Percentiles rank a stretch among this genome's conserved stretches.
Evolutionary conservation across 2,113 vertebrate genomes (phyloP).

Genomic region (Oryzias javanicus): DNA sequence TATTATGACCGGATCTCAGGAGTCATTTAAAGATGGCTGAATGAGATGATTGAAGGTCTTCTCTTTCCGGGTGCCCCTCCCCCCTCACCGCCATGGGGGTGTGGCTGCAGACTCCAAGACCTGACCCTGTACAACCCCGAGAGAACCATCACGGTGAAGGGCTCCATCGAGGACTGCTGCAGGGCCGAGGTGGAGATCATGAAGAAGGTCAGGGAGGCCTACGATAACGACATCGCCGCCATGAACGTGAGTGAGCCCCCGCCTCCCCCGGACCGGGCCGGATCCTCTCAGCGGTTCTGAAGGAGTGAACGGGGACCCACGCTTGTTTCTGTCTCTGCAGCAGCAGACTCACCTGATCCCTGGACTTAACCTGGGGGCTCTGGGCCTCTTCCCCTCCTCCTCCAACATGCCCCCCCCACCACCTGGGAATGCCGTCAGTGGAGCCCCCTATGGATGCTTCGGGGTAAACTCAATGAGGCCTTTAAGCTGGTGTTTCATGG

Average conservation of each 20-base stretch:
- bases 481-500: too few relatives aligned
- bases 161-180: slow-evolving; percentile 87
- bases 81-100: too few relatives aligned
- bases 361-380: slow-evolving; percentile 88
- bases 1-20: too few relatives aligned
- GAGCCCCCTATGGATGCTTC: slow-evolving; percentile 87
- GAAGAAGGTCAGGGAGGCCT: slow-evolving; percentile 94
- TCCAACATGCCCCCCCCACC: slow-evolving; percentile 86
- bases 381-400: slow-evolving; percentile 92
- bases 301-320: neutral
- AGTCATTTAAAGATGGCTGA: too few relatives aligned
- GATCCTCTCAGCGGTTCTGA: neutral
- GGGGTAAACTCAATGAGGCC: slow-evolving; percentile 72
- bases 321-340: slow-evolving; percentile 63
- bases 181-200: slow-evolving; percentile 90
- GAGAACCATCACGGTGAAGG: slow-evolving; percentile 92
- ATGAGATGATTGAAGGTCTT: too few relatives aligned
- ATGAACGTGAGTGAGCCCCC: slow-evolving; percentile 86
- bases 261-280: neutral
- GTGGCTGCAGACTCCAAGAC: slow-evolving; percentile 83
- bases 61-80: too few relatives aligned
- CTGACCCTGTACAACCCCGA: slow-evolving; percentile 93
- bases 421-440: slow-evolving; percentile 80
- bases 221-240: slow-evolving; percentile 94
- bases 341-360: slow-evolving; percentile 93